These are phyloP conservation scores for Dendroctonus ponderosae DNA, from an alignment of 1,140 invertebrate genomes.

Conservation along the genomic window DNA sequence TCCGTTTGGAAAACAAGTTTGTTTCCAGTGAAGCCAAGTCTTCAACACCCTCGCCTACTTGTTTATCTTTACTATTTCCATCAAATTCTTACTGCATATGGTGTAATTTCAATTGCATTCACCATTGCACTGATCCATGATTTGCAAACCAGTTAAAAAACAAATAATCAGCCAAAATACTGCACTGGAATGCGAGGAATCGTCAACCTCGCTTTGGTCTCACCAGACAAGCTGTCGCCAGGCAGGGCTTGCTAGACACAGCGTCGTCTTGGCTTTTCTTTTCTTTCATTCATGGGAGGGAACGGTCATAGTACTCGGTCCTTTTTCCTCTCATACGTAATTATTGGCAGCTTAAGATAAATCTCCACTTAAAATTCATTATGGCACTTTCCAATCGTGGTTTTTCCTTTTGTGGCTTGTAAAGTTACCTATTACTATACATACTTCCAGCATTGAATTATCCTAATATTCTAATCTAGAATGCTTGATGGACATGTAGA, in stretches of 20 bases:
- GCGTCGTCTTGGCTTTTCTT: constrained; percentile 62
- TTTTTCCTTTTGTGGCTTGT: too few species aligned
- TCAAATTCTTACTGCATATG: neutral
- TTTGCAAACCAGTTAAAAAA: neutral
- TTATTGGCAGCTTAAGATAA: too few species aligned
- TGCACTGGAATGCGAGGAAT: constrained; percentile 54
- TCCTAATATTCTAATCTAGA: too few species aligned
- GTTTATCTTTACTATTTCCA: constrained; percentile 1
- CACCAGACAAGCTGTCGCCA: constrained; percentile 88
- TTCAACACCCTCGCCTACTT: constrained; percentile 29
- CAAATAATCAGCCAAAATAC: constrained; percentile 32
- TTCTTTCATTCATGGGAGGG: constrained; percentile 42
- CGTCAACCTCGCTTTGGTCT: constrained; percentile 70
- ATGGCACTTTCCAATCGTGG: too few species aligned
- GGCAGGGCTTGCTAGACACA: constrained; percentile 66
- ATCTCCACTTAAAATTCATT: too few species aligned
- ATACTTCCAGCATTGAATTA: too few species aligned
- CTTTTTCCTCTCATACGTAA: constrained; percentile 2
- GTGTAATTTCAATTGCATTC: neutral
- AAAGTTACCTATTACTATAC: too few species aligned
- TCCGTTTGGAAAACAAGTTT: constrained; percentile 68
- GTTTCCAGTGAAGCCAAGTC: constrained; percentile 55
- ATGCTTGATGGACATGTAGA: too few species aligned
- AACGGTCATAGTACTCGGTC: constrained; percentile 37
- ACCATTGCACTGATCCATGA: neutral